Conservation (phyloP, 2,113 vertebrate species). For the Sinosuthora webbiana region DNA sequence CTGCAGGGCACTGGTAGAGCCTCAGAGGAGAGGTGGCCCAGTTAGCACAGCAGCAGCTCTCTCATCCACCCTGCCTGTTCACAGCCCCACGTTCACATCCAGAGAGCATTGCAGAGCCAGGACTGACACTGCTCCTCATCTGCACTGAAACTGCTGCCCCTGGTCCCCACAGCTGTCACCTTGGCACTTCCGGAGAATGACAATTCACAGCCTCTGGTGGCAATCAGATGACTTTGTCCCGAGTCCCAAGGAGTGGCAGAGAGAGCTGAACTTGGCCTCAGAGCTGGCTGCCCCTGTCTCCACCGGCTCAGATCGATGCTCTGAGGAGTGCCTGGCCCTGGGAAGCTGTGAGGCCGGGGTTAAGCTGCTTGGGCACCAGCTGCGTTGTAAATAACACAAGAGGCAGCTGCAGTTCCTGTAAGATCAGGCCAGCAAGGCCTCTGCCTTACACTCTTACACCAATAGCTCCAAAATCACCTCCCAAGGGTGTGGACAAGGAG, state of each 20-base stretch:
- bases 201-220: neutral
- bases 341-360: neutral
- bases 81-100: fast-evolving
- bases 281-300: neutral
- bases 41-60: neutral
- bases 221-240: neutral
- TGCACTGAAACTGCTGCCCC: fast-evolving
- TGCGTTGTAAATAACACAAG: neutral
- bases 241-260: neutral
- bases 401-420: neutral
- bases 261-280: neutral
- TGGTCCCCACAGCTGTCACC: conserved; percentile 2
- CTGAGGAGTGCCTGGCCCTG: neutral
- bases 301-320: neutral
- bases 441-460: neutral
- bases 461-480: neutral
- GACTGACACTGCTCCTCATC: neutral
- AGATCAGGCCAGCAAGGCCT: neutral
- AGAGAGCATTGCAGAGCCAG: neutral
- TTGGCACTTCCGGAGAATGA: neutral
- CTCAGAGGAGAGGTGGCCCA: neutral
- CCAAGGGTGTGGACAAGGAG: neutral
- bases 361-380: neutral
- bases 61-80: fast-evolving
- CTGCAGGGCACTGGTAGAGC: neutral